Conservation (phyloP, 2,113 vertebrate genomes). For the Symphodus melops region DNA sequence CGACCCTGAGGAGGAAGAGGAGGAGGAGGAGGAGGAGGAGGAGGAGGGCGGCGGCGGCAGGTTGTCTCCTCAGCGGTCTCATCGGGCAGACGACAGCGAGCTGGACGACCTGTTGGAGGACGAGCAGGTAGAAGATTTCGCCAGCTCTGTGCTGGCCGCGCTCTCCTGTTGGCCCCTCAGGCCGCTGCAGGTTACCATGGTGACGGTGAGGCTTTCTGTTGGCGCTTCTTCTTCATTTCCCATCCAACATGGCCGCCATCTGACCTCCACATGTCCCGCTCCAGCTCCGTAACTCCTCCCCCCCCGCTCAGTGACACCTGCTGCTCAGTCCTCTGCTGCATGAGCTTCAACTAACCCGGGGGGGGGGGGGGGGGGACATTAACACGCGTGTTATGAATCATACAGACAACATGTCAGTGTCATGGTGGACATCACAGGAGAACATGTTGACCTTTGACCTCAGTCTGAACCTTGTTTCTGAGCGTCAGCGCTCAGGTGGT, state of each 20-base stretch:
- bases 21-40: conserved; percentile 47
- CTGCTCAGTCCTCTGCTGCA: conserved; percentile 5
- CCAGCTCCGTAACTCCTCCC: conserved; percentile 3
- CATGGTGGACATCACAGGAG: no score
- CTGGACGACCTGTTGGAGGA: conserved; percentile 84
- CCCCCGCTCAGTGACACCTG: background rate
- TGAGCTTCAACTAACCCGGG: conserved; percentile 35
- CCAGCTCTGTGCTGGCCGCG: conserved; percentile 87
- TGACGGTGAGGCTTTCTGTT: conserved; percentile 83
- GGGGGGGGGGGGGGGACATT: no score
- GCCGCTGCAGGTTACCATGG: conserved; percentile 83
- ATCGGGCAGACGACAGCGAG: conserved; percentile 70
- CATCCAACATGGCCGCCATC: background rate
- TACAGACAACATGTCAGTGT: no score
- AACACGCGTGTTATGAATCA: no score
- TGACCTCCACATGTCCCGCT: conserved; percentile 24
- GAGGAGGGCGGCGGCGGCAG: no score
- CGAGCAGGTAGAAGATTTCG: conserved; percentile 90
- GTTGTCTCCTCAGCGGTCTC: no score
- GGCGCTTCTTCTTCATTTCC: background rate
- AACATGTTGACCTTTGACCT: no score
- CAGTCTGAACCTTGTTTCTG: no score
- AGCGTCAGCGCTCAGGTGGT: no score
- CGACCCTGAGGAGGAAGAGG: background rate
- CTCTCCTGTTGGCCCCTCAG: conserved; percentile 89